Evolutionary conservation across 2,113 vertebrate species (phyloP).

Genomic region (Centropus bengalensis): DNA sequence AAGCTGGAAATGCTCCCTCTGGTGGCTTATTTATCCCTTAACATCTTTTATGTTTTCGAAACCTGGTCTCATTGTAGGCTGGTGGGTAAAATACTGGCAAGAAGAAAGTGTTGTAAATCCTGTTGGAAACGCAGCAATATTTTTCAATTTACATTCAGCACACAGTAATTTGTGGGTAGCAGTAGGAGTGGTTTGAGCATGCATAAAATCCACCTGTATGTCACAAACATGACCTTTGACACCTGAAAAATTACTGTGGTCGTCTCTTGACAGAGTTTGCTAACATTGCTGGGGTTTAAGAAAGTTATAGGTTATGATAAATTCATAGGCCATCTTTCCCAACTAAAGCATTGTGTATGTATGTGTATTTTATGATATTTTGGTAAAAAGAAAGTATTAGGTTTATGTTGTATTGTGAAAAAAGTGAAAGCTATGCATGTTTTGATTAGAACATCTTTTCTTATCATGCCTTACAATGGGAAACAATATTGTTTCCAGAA

Average conservation of each 20-base stretch:
- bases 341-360: not conserved
- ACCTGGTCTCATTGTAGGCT: not conserved
- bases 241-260: not conserved
- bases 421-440: fast-evolving
- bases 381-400: not conserved
- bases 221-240: not conserved
- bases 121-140: not conserved
- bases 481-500: not conserved
- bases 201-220: not conserved
- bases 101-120: not conserved
- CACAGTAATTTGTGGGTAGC: not conserved
- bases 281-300: not conserved
- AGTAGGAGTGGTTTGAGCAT: not conserved
- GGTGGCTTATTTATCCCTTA: not conserved
- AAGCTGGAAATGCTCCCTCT: not conserved
- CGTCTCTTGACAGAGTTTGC: not conserved
- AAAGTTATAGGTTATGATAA: not conserved
- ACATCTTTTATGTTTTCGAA: not conserved
- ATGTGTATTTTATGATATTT: not conserved
- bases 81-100: not conserved
- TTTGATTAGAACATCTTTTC: not conserved
- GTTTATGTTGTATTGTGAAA: not conserved
- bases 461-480: not conserved
- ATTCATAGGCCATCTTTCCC: not conserved
- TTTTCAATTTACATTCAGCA: not conserved